Conservation (phyloP, 2,888 invertebrate species). For the Lydus trimaculatus region DNA sequence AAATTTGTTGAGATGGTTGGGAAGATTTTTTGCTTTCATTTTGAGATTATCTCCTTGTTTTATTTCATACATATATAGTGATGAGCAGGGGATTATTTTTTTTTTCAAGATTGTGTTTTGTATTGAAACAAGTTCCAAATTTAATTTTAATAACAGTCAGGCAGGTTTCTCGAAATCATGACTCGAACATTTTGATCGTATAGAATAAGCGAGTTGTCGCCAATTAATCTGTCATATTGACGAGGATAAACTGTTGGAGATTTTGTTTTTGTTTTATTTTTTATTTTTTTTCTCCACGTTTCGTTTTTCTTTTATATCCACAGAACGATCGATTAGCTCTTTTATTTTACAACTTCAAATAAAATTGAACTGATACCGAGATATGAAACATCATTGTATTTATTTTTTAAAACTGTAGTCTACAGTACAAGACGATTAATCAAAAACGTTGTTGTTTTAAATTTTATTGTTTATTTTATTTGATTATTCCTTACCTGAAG, state of each 20-base stretch:
- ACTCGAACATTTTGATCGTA: slow-evolving; percentile 12
- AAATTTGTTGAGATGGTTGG: background rate
- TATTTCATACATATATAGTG: background rate
- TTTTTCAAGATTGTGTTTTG: slow-evolving; percentile 4
- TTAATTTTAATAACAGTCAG: slow-evolving; percentile 7
- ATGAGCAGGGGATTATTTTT: background rate
- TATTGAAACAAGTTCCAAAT: slow-evolving; percentile 13
- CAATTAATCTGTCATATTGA: slow-evolving; percentile 16
- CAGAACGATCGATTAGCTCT: slow-evolving; percentile 5
- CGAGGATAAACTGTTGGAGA: slow-evolving; percentile 11
- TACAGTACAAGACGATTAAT: background rate
- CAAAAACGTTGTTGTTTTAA: no score
- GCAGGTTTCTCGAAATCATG: slow-evolving; percentile 12
- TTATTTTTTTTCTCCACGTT: background rate
- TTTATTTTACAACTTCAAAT: slow-evolving; percentile 3
- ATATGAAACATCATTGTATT: background rate
- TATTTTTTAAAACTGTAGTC: background rate
- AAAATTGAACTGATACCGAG: background rate
- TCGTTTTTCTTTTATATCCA: background rate
- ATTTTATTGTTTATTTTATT: no score
- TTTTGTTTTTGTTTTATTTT: background rate
- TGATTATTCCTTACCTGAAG: slow-evolving; percentile 69
- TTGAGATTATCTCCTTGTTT: background rate
- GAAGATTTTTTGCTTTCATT: background rate
- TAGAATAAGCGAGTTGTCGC: slow-evolving; percentile 12